These are phyloP conservation scores for Galeopsomyia nigrocyanea DNA, from an alignment of 2,888 invertebrate species.

Conservation along the genomic window DNA sequence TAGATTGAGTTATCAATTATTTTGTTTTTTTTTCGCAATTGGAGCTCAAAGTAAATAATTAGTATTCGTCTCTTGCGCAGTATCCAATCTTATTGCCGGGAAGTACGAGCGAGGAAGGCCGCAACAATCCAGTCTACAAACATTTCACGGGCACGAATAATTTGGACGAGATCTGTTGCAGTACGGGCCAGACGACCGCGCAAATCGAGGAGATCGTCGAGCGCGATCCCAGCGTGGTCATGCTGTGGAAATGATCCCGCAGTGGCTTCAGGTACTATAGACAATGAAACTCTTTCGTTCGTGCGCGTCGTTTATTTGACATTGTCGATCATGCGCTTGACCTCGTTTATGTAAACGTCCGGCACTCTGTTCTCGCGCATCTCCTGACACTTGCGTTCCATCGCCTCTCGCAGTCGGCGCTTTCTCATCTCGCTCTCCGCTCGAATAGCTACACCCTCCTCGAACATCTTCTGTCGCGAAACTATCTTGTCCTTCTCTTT, in stretches of 20 bases:
- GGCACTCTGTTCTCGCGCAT: constrained; percentile 73
- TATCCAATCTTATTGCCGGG: constrained; percentile 65
- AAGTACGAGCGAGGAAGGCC: constrained; percentile 57
- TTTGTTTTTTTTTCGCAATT: not conserved
- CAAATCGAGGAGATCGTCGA: constrained; percentile 87
- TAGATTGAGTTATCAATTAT: not conserved
- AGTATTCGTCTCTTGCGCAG: constrained; percentile 48
- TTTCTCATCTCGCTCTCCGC: constrained; percentile 74
- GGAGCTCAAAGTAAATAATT: not conserved
- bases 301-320: constrained; percentile 50
- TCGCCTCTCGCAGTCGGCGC: constrained; percentile 69
- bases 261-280: too few relatives aligned
- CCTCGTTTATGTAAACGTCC: constrained; percentile 73
- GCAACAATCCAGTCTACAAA: constrained; percentile 69
- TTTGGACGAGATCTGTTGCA: constrained; percentile 92
- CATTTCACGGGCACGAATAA: constrained; percentile 86
- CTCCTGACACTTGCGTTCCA: constrained; percentile 72
- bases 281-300: too few relatives aligned
- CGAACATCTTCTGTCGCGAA: constrained; percentile 74
- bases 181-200: constrained; percentile 80
- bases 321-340: constrained; percentile 62
- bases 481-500: constrained; percentile 78
- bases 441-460: constrained; percentile 77
- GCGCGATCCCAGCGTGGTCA: constrained; percentile 83
- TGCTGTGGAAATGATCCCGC: constrained; percentile 82